Evolutionary conservation across 2,888 invertebrate species (phyloP).

Genomic region (Glaucopsyche alexis): DNA sequence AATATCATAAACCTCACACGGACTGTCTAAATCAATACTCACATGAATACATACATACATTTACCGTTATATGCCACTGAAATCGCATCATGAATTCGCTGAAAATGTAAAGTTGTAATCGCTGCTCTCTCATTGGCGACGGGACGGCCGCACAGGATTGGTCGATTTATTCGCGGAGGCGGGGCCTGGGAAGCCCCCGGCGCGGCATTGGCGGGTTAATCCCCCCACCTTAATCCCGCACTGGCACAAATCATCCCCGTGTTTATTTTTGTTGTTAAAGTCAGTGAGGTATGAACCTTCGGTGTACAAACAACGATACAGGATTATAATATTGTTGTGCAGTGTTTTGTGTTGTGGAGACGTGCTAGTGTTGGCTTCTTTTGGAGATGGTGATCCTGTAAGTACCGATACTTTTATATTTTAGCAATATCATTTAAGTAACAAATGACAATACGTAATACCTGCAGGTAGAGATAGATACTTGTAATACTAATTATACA

Average conservation of each 20-base stretch:
- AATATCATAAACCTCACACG: not conserved
- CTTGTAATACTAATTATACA: too few relatives aligned
- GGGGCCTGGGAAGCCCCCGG: constrained; percentile 45
- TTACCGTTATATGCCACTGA: constrained; percentile 49
- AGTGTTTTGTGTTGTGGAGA: constrained; percentile 51
- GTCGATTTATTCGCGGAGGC: constrained; percentile 51
- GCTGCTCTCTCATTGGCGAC: constrained; percentile 55
- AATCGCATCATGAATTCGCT: constrained; percentile 57
- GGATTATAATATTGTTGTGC: constrained; percentile 33
- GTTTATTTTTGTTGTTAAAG: constrained; percentile 75
- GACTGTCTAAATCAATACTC: constrained; percentile 37
- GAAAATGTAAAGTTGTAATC: constrained; percentile 53
- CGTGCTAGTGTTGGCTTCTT: constrained; percentile 50
- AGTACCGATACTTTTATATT: constrained; percentile 47
- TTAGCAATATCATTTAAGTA: not conserved
- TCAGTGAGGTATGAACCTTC: constrained; percentile 72
- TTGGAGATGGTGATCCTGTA: constrained; percentile 77
- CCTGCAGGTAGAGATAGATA: too few relatives aligned
- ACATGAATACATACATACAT: constrained; percentile 34
- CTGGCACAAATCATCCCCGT: constrained; percentile 70
- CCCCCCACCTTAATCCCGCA: constrained; percentile 52
- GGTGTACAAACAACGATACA: constrained; percentile 47
- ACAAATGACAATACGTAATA: too few relatives aligned
- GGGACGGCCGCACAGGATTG: constrained; percentile 49
- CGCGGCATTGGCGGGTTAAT: constrained; percentile 51